These are phyloP conservation scores for Oreotrochilus melanogaster DNA, from an alignment of 2,113 vertebrate species.

Conservation along the genomic window DNA sequence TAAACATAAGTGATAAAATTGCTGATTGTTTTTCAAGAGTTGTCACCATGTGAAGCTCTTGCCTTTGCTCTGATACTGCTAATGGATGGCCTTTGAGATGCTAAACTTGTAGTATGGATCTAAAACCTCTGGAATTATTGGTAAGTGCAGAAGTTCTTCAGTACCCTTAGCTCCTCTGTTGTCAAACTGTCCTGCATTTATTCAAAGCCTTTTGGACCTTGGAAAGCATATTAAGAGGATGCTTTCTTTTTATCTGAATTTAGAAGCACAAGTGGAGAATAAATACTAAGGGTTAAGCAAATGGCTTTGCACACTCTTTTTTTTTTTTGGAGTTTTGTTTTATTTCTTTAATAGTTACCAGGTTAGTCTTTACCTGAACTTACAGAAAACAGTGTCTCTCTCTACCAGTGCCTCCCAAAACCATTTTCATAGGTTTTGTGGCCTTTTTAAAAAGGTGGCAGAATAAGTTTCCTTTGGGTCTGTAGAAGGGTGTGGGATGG, in stretches of 20 bases:
- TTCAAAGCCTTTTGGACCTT: neutral
- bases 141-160: neutral
- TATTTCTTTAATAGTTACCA: neutral
- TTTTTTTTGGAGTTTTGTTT: no score
- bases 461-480: neutral
- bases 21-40: neutral
- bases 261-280: neutral
- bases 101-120: rapidly evolving
- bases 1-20: neutral
- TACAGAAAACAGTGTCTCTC: neutral
- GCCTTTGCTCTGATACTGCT: neutral
- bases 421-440: neutral
- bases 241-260: neutral
- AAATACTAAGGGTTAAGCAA: neutral
- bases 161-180: neutral
- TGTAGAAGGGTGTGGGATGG: neutral
- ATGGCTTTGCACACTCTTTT: neutral
- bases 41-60: neutral
- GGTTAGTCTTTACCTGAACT: neutral
- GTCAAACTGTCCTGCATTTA: neutral
- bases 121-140: neutral
- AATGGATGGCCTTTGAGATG: neutral
- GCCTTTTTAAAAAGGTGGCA: neutral
- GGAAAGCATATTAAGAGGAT: neutral
- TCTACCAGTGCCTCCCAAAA: neutral